These are phyloP conservation scores for Paguma larvata DNA, from an alignment of 2,797 vertebrate species.

Conservation along the genomic window DNA sequence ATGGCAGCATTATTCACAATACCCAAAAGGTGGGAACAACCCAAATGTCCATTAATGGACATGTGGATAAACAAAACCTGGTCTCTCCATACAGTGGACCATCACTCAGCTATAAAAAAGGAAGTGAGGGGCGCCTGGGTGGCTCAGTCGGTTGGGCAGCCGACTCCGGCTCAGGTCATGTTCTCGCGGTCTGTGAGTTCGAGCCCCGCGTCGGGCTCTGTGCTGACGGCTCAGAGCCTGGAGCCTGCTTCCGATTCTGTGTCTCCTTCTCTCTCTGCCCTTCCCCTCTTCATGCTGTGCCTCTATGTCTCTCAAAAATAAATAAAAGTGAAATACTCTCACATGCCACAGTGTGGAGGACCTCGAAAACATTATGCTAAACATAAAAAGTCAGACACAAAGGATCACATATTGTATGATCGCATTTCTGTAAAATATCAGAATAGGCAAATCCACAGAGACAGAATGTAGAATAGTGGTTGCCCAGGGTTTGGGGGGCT, in stretches of 20 bases:
- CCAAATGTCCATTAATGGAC: not conserved
- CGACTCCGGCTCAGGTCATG: too few relatives aligned
- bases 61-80: not conserved
- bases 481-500: not conserved
- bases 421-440: not conserved
- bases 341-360: not conserved
- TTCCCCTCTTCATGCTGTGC: too few relatives aligned
- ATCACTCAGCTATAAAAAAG: not conserved
- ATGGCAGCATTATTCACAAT: not conserved
- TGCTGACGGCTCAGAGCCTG: too few relatives aligned
- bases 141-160: too few relatives aligned
- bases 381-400: not conserved
- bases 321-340: not conserved
- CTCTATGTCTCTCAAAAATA: too few relatives aligned
- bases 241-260: too few relatives aligned
- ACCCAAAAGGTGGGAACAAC: not conserved
- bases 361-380: not conserved
- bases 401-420: not conserved
- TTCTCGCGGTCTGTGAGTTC: too few relatives aligned
- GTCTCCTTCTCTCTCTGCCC: too few relatives aligned
- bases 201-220: too few relatives aligned
- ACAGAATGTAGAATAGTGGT: not conserved
- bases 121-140: too few relatives aligned
- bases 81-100: not conserved
- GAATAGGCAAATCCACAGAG: not conserved